A percentile compares a stretch with the other conserved stretches of the same genome.
Evolutionary conservation across 2,113 vertebrate species (phyloP).

Genomic region (Xyliphius kryptos): DNA sequence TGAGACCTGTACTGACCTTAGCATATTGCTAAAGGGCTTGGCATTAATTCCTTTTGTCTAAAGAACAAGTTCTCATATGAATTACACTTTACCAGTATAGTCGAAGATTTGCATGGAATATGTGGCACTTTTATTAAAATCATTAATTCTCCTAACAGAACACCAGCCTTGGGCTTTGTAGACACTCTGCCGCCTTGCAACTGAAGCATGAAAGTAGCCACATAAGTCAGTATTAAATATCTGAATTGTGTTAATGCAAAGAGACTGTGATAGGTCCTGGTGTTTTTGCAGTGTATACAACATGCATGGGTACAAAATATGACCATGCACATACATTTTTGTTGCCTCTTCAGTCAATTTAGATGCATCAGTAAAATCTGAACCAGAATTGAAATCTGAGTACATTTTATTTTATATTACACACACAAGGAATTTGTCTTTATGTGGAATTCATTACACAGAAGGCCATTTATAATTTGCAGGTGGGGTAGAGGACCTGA

Average conservation of each 20-base stretch:
- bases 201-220: conserved; percentile 42
- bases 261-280: conserved; percentile 46
- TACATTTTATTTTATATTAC: neutral
- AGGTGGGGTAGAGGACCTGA: neutral
- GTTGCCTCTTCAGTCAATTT: neutral
- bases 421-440: neutral
- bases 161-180: conserved; percentile 27
- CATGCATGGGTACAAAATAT: no score
- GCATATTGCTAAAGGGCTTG: conserved; percentile 10
- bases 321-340: neutral
- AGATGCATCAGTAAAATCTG: neutral
- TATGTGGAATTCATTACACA: neutral
- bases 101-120: conserved; percentile 47
- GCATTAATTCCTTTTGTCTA: conserved; percentile 10
- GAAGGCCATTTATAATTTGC: neutral
- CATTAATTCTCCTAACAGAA: conserved; percentile 54
- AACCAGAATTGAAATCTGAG: neutral
- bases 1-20: conserved; percentile 11
- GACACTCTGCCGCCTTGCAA: conserved; percentile 12
- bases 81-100: conserved; percentile 50
- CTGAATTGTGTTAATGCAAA: conserved; percentile 43
- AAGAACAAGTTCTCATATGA: conserved; percentile 34
- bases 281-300: no score
- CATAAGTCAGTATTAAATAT: conserved; percentile 54
- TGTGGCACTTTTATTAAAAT: conserved; percentile 59